phyloP scores from a whole-genome alignment of 2,888 invertebrate species.

The Pantelozetes paolii region DNA sequence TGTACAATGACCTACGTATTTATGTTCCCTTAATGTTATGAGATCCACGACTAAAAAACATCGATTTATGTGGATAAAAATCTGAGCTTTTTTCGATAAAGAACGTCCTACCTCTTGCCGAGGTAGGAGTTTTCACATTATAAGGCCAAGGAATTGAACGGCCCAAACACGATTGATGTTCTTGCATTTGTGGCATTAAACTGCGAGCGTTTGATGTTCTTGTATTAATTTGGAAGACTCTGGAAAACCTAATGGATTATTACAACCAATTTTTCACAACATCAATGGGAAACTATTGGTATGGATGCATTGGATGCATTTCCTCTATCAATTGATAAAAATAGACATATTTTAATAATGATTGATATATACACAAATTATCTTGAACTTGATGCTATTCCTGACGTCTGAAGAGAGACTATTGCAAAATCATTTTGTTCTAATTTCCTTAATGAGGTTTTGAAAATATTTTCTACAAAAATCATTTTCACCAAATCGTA shows the following conservation, averaged over 20 bases:
- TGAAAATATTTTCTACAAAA: not conserved
- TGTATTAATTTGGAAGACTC: too few species aligned
- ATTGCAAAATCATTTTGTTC: not conserved
- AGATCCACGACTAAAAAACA: too few species aligned
- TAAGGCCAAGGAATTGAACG: too few species aligned
- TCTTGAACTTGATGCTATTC: not conserved
- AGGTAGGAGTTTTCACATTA: too few species aligned
- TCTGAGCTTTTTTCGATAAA: too few species aligned
- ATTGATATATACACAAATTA: not conserved
- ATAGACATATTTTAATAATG: not conserved
- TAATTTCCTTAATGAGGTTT: not conserved
- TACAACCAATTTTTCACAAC: not conserved
- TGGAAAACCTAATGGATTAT: not conserved
- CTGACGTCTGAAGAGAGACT: not conserved
- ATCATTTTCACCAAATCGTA: slow-evolving; percentile 44
- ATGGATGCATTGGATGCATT: not conserved
- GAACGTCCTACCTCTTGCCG: too few species aligned
- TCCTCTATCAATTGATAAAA: not conserved
- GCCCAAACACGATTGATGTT: too few species aligned
- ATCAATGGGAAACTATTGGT: not conserved
- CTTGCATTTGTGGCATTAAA: too few species aligned
- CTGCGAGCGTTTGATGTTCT: too few species aligned
- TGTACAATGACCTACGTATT: too few species aligned
- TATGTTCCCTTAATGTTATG: too few species aligned
- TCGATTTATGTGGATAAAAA: too few species aligned